A percentile compares a stretch with the other conserved stretches of the same genome.
phyloP scores from a whole-genome alignment of 2,797 vertebrate species.

The Acanthiza pusilla region DNA sequence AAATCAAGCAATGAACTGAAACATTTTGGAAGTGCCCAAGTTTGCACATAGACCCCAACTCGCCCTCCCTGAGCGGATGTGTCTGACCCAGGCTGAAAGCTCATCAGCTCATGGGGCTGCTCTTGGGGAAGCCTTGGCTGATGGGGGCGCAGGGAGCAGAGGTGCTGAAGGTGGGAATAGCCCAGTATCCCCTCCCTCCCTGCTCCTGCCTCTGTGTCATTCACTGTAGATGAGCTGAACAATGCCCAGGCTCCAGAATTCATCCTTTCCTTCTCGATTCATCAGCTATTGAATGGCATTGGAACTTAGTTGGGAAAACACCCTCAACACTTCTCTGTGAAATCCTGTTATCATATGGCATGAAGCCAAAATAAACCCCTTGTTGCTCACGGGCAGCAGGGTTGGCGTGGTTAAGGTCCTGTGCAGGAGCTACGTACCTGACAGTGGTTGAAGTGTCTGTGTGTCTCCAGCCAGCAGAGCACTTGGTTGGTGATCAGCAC shows the following conservation, averaged over 20 bases:
- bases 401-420: not conserved
- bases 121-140: not conserved
- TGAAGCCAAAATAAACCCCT: not conserved
- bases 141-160: fast-evolving
- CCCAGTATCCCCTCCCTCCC: fast-evolving
- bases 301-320: not conserved
- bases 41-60: fast-evolving
- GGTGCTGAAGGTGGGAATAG: fast-evolving
- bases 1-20: not conserved
- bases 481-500: not conserved
- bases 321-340: not conserved
- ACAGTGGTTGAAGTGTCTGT: not conserved
- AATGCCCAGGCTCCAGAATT: fast-evolving
- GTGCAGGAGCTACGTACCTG: fast-evolving
- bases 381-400: not conserved
- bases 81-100: not conserved
- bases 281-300: fast-evolving
- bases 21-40: not conserved
- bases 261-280: fast-evolving
- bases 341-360: not conserved
- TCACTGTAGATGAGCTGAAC: not conserved
- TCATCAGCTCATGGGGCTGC: fast-evolving
- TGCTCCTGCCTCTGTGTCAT: fast-evolving
- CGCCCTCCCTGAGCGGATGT: fast-evolving
- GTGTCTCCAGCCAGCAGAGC: not conserved